phyloP scores from a whole-genome alignment of 1,140 invertebrate species.

The Trissolcus basalis region DNA sequence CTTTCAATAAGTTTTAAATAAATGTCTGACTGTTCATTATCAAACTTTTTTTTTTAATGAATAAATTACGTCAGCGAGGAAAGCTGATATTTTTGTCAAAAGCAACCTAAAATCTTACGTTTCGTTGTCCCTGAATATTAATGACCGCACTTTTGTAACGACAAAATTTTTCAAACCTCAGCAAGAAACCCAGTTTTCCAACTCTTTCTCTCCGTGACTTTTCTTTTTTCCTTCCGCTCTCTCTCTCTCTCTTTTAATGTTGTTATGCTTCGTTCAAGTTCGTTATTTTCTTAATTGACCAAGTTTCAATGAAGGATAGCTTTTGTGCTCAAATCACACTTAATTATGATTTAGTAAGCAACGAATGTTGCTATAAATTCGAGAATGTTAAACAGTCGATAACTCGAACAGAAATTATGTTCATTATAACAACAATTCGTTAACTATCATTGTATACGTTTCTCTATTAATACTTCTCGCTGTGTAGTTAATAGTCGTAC shows the following conservation, averaged over 20 bases:
- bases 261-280: no score
- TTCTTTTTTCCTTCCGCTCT: no score
- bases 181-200: no score
- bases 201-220: no score
- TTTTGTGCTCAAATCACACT: no score
- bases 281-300: no score
- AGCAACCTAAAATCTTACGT: neutral
- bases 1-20: slow-evolving; percentile 9
- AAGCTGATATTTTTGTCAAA: neutral
- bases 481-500: slow-evolving; percentile 26
- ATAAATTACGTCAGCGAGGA: neutral
- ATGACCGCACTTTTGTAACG: neutral
- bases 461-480: slow-evolving; percentile 26
- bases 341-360: no score
- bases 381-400: neutral
- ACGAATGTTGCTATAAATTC: no score
- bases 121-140: neutral
- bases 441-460: slow-evolving; percentile 19
- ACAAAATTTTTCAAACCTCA: no score
- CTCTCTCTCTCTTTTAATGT: no score
- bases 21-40: neutral
- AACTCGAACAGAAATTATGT: slow-evolving; percentile 14
- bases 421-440: slow-evolving; percentile 25
- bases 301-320: no score
- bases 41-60: neutral